Base-by-base conservation (phyloP, 2,888 invertebrate species). In the Teleiodes luculella region DNA sequence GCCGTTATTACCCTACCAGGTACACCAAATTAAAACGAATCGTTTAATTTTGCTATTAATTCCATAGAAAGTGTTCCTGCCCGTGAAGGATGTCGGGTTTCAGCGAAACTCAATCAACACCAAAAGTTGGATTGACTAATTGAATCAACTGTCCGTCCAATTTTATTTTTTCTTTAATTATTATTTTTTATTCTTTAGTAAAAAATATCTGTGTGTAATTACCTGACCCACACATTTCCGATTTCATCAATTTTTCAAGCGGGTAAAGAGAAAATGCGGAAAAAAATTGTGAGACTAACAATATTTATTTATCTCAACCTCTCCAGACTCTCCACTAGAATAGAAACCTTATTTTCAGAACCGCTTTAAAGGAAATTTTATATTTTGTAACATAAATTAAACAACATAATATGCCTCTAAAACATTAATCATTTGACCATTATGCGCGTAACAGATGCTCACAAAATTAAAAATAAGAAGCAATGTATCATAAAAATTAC, bases 1-100 rank as follows among this genome's bases (percentile, higher is more conserved):
- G 80, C 68, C 79, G 62, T 62, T 56, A 58, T 76, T 73, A 81
- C 83, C 80, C 85, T 77, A 70, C 76, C 70, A 72, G 66, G 70
- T 68, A 78, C 77, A 77, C 76, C 68, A 76, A 83, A 86, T 84
- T 80, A 81, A 82, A 81, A 82, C 66, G 68, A 76, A 76, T 75
- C 76, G 68, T 76, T 82, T 79, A 67, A 72, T 69, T 71, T 77
- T 66, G 70, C 74, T 73, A 73, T 74, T 71, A 76, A 76, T 76
- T 65, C 66, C 63, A 59, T 53, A 59, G 60, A 59, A 64, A 62
- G 60, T 60, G 60, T 62, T 55, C 57, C 52, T 57, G 56, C 54
- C 54, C 53, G 60, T 58, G 52, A 52, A 49, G 52, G 61, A 62
- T 60, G 13, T 28, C 55, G 47, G 37, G 31, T 43, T 49, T 36